A percentile compares a stretch with the other conserved stretches of the same genome.
phyloP scores from a whole-genome alignment of 1,140 invertebrate species.

The Rhyacophila brunnea region DNA sequence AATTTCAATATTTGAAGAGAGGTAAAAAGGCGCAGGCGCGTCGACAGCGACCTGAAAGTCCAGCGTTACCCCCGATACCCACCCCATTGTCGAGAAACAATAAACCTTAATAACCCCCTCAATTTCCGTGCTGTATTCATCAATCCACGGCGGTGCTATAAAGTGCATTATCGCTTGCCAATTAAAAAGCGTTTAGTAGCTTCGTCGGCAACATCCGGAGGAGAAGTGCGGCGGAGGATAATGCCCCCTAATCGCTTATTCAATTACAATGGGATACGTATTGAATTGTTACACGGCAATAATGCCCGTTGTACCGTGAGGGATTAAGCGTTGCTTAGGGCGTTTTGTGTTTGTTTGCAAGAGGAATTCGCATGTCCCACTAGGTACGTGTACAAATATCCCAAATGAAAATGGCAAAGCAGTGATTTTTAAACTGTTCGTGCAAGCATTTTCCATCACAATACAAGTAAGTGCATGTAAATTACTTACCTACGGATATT shows the following conservation, averaged over 20 bases:
- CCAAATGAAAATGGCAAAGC: constrained; percentile 12
- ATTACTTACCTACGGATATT: no score
- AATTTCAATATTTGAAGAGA: constrained; percentile 22
- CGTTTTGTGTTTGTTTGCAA: background rate
- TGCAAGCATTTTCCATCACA: no score
- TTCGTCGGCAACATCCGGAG: background rate
- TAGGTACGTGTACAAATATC: constrained; percentile 11
- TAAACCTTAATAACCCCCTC: constrained; percentile 3
- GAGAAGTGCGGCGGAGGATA: constrained; percentile 5
- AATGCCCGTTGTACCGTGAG: constrained; percentile 3
- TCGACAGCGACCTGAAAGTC: background rate
- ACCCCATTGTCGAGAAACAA: constrained; percentile 5
- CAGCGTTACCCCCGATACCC: background rate
- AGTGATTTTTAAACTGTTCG: no score
- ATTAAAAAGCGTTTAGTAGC: constrained; percentile 3
- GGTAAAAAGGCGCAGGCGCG: background rate
- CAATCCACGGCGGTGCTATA: constrained; percentile 10
- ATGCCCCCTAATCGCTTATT: constrained; percentile 15
- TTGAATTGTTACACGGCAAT: background rate
- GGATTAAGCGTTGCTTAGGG: constrained; percentile 6
- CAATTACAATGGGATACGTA: constrained; percentile 4
- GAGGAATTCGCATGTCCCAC: background rate
- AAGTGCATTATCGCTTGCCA: constrained; percentile 11
- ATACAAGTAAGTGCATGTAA: no score
- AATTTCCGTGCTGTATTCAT: constrained; percentile 3